Base-by-base conservation (phyloP, 2,113 vertebrate species). In the Sturnus vulgaris region DNA sequence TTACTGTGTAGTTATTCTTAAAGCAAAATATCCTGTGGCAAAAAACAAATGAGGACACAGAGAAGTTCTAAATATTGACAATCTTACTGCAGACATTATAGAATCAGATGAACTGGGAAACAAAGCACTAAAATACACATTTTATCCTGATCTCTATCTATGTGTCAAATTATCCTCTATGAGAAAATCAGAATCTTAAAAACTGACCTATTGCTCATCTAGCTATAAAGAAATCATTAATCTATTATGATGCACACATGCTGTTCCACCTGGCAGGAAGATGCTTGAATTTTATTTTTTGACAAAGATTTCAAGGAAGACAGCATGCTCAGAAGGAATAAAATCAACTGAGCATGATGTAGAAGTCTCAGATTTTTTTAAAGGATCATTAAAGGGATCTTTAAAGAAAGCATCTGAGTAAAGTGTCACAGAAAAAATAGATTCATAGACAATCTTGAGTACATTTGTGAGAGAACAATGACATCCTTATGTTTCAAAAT, bases 221-320 rank as follows among this genome's bases (percentile, higher is more conserved):
- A 88, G 56, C 82, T 96, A 83, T 85, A 81, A 92, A 83, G 63
- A 96, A 95, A 90, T 92, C 33, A 85, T 92, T 96, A 94, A 90
- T 86, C 64, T 86, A 78, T 90, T 92, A 83, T 15, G 76, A 75
- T 71, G 76, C 47, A 81, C 68, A 81, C 76, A 86, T 92, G 65
- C 56, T 86, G 71, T 78, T 94, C 71, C 91, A 94, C 91, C 88
- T 93, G 80, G 71, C 50, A 88, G 76, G 59, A 90, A 88, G 72
- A 78, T 66, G 47, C 81, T 95, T 96, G 70, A 73, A 8, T 85
- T 88, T 87, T 53, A 70, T 50, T 77, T 88, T 86, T 92, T 93
- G 47, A 78, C 37, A 87, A 90, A 68, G 47, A 86, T 83, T 94
- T 83, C 56, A 73, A 86, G 55, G 75, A 81, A 92, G 47, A 52